Evolutionary conservation across 2,888 invertebrate genomes (phyloP).

Genomic region (Carterocephalus palaemon): DNA sequence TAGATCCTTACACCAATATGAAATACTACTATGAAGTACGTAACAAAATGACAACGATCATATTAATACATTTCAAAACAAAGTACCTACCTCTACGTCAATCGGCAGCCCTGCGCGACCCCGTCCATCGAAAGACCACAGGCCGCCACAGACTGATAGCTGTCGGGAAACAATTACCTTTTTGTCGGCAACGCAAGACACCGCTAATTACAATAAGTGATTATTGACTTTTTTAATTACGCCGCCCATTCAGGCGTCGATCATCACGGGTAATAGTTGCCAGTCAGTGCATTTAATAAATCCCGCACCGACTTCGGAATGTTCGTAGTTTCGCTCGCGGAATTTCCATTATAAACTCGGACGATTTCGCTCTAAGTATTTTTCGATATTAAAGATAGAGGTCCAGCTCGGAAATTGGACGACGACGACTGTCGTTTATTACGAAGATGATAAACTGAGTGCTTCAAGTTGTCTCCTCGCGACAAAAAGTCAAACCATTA

Average conservation of each 20-base stretch:
- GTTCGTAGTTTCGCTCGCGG: constrained; percentile 61
- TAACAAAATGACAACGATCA: too few relatives aligned
- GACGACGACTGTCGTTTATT: constrained; percentile 26
- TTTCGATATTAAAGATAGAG: constrained; percentile 40
- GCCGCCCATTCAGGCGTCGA: constrained; percentile 69
- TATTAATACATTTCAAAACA: too few relatives aligned
- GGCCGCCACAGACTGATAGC: constrained; percentile 51
- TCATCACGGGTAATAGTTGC: constrained; percentile 69
- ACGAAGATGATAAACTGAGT: constrained; percentile 26
- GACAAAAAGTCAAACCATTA: constrained; percentile 52
- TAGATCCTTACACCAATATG: too few relatives aligned
- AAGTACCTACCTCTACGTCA: too few relatives aligned
- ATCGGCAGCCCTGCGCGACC: constrained; percentile 16
- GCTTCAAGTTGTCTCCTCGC: constrained; percentile 11
- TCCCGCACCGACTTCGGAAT: constrained; percentile 48
- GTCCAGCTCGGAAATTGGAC: constrained; percentile 31
- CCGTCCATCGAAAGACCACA: constrained; percentile 37
- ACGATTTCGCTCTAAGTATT: constrained; percentile 41
- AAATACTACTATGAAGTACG: neutral
- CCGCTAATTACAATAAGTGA: constrained; percentile 75
- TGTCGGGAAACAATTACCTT: constrained; percentile 73
- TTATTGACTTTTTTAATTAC: constrained; percentile 72
- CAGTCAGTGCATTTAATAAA: constrained; percentile 76
- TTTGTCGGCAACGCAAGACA: constrained; percentile 66
- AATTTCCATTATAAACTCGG: constrained; percentile 63